Evolutionary conservation across 2,888 invertebrate species (phyloP).

Genomic region (Sylvicola cinctus): DNA sequence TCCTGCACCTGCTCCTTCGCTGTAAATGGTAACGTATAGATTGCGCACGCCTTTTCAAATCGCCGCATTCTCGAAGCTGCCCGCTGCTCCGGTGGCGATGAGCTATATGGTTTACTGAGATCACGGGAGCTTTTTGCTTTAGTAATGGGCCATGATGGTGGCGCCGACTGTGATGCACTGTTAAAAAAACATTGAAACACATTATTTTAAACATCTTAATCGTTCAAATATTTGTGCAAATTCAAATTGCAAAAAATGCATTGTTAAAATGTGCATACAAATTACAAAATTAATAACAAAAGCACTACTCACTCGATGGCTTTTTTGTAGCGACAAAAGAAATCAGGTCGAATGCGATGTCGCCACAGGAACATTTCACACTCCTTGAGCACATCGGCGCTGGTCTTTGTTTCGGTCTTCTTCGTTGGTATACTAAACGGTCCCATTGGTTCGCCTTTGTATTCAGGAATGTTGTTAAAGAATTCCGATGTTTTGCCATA

Average conservation of each 20-base stretch:
- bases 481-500: slow-evolving; percentile 17
- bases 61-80: slow-evolving; percentile 11
- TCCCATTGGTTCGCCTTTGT: slow-evolving; percentile 14
- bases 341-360: slow-evolving; percentile 51
- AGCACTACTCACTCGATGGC: slow-evolving; percentile 25
- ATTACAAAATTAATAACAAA: slow-evolving; percentile 6
- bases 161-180: slow-evolving; percentile 5
- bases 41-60: slow-evolving; percentile 19
- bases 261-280: too few species aligned
- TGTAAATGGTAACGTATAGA: slow-evolving; percentile 18
- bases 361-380: slow-evolving; percentile 40
- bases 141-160: slow-evolving; percentile 7
- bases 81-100: slow-evolving; percentile 6
- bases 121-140: slow-evolving; percentile 2
- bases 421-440: slow-evolving; percentile 8
- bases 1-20: too few species aligned
- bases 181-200: neutral
- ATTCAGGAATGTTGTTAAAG: slow-evolving; percentile 20
- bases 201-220: too few species aligned
- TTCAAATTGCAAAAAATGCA: too few species aligned
- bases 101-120: slow-evolving; percentile 6
- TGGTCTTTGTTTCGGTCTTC: slow-evolving; percentile 3
- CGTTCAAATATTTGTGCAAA: too few species aligned
- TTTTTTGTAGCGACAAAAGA: slow-evolving; percentile 49
- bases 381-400: slow-evolving; percentile 23